Percentiles rank a stretch among this genome's conserved stretches.
Conservation (phyloP, 53 echinoderm and acorn worm species). For the Astropecten irregularis region DNA sequence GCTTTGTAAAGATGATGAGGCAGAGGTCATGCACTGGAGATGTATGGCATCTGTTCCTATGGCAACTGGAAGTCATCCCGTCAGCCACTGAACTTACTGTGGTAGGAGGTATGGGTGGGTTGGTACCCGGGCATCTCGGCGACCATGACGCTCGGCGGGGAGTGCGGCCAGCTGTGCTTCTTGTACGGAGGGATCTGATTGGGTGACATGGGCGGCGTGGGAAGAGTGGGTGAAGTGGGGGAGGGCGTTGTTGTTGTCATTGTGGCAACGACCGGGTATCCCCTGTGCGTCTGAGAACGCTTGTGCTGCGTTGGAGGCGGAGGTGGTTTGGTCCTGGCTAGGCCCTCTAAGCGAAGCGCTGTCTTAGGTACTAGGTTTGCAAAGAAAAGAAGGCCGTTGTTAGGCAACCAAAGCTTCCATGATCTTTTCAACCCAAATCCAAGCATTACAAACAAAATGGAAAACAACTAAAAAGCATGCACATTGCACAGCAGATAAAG, state of each 20-base stretch:
- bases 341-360: conserved; percentile 29
- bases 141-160: background rate
- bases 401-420: conserved; percentile 12
- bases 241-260: background rate
- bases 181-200: conserved; percentile 31
- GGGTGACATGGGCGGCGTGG: conserved; percentile 42
- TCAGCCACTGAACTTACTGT: conserved; percentile 40
- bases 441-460: background rate
- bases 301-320: background rate
- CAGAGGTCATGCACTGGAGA: background rate
- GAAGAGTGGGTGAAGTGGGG: conserved; percentile 18
- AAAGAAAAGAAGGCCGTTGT: conserved; percentile 39
- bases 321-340: conserved; percentile 10
- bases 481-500: too few species aligned
- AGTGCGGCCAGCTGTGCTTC: conserved; percentile 47
- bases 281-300: conserved; percentile 34
- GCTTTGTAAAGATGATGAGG: too few species aligned
- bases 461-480: too few species aligned
- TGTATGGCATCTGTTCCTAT: background rate
- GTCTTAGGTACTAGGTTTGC: conserved; percentile 39
- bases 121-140: too few species aligned
- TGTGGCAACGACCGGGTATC: background rate
- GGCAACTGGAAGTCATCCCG: background rate
- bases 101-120: background rate
- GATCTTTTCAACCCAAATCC: background rate